phyloP scores from a whole-genome alignment of 1,140 invertebrate species.

The Papilio polytes region DNA sequence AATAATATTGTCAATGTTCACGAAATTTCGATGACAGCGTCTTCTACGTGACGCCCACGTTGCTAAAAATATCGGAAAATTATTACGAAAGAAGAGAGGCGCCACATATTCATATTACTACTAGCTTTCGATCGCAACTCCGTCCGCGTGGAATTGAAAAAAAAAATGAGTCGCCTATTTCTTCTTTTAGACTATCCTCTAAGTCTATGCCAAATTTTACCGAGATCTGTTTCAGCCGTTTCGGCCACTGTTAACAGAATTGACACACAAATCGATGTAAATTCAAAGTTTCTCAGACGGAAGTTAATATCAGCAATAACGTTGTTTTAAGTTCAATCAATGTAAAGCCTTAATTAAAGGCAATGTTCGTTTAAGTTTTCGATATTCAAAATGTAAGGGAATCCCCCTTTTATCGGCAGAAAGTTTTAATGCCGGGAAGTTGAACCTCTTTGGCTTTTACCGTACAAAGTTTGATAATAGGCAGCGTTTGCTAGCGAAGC shows the following conservation, averaged over 20 bases:
- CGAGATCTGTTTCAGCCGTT: no score
- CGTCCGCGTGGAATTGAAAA: no score
- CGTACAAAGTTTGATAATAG: conserved; percentile 29
- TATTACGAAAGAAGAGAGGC: conserved; percentile 6
- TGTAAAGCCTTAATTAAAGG: conserved; percentile 29
- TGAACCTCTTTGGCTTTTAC: conserved; percentile 35
- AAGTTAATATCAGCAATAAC: not conserved
- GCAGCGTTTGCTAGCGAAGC: conserved; percentile 4
- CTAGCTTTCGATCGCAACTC: not conserved
- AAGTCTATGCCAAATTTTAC: no score
- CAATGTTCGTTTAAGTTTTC: conserved; percentile 27
- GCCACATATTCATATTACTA: not conserved
- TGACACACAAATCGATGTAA: not conserved
- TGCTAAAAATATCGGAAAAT: conserved; percentile 5
- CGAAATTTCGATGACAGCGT: conserved; percentile 18
- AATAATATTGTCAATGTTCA: conserved; percentile 11
- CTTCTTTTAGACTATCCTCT: no score
- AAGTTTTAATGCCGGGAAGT: conserved; percentile 35
- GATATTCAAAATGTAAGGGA: conserved; percentile 32
- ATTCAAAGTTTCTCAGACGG: not conserved
- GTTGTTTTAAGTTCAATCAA: conserved; percentile 10
- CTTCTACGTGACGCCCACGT: conserved; percentile 12
- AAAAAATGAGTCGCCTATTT: no score
- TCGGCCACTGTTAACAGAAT: not conserved
- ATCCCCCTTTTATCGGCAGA: conserved; percentile 26